These are phyloP conservation scores for Agriopis marginaria DNA, from an alignment of 2,888 invertebrate genomes.

Conservation along the genomic window DNA sequence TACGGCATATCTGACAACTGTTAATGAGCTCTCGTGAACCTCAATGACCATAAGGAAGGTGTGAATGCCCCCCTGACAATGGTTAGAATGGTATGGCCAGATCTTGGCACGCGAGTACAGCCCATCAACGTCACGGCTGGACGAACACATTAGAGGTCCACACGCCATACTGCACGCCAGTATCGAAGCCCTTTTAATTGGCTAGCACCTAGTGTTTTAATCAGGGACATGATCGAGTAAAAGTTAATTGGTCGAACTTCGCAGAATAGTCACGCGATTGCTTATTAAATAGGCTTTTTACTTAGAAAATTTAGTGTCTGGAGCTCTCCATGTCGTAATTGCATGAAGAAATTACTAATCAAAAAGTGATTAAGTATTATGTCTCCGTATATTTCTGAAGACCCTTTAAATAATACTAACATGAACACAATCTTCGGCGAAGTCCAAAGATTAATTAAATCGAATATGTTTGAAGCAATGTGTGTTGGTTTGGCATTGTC, in stretches of 20 bases:
- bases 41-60: constrained; percentile 9
- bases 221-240: constrained; percentile 12
- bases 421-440: neutral
- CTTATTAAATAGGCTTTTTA: constrained; percentile 7
- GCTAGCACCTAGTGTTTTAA: constrained; percentile 18
- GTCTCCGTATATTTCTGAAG: neutral
- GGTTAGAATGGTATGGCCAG: constrained; percentile 19
- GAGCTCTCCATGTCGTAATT: neutral
- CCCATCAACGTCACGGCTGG: constrained; percentile 56
- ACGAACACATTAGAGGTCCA: constrained; percentile 36
- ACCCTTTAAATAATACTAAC: neutral
- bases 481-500: neutral
- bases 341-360: neutral
- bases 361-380: neutral
- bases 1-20: constrained; percentile 14
- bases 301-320: neutral
- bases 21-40: constrained; percentile 10
- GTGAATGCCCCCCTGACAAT: constrained; percentile 42
- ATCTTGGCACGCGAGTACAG: constrained; percentile 46
- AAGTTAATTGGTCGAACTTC: constrained; percentile 21
- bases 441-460: neutral
- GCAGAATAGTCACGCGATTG: constrained; percentile 28
- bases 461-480: neutral
- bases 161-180: constrained; percentile 35
- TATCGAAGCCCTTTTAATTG: constrained; percentile 36